phyloP scores from a whole-genome alignment of 2,113 vertebrate species.

The Albula goreensis region DNA sequence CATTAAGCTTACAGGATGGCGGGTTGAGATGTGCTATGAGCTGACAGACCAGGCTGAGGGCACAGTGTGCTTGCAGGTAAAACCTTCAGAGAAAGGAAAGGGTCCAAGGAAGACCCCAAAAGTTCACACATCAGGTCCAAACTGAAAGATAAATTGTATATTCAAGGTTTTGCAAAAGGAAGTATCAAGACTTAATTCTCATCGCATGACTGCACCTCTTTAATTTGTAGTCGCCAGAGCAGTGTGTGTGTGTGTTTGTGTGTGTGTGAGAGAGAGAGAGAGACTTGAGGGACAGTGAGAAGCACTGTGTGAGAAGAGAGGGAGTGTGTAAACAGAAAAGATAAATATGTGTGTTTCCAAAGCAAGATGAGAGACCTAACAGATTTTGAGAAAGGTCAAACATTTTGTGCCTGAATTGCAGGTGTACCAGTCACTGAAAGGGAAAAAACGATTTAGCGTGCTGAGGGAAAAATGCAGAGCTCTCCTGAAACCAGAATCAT shows the following conservation, averaged over 20 bases:
- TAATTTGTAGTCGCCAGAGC: conserved; percentile 31
- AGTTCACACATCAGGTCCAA: conserved; percentile 39
- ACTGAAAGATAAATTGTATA: conserved; percentile 54
- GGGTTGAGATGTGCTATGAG: conserved; percentile 34
- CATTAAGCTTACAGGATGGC: conserved; percentile 52
- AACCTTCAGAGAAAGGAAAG: conserved; percentile 29
- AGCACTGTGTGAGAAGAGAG: neutral
- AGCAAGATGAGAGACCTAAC: too few relatives aligned
- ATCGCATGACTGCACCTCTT: conserved; percentile 31
- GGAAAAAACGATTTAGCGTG: too few relatives aligned
- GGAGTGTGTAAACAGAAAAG: neutral
- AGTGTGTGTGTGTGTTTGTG: conserved; percentile 29
- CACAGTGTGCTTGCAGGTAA: conserved; percentile 42
- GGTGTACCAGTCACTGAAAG: too few relatives aligned
- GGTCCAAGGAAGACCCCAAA: conserved; percentile 48
- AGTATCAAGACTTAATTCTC: conserved; percentile 47
- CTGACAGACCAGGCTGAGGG: conserved; percentile 25
- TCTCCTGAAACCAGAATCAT: too few relatives aligned
- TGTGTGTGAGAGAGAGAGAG: neutral
- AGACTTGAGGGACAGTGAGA: neutral
- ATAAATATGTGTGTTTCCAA: too few relatives aligned
- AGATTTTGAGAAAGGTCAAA: too few relatives aligned
- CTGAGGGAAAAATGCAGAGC: too few relatives aligned
- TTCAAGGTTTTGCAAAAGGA: conserved; percentile 50
- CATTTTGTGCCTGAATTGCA: too few relatives aligned